Conservation (phyloP, 2,888 invertebrate species). For the Phytoseiulus persimilis region DNA sequence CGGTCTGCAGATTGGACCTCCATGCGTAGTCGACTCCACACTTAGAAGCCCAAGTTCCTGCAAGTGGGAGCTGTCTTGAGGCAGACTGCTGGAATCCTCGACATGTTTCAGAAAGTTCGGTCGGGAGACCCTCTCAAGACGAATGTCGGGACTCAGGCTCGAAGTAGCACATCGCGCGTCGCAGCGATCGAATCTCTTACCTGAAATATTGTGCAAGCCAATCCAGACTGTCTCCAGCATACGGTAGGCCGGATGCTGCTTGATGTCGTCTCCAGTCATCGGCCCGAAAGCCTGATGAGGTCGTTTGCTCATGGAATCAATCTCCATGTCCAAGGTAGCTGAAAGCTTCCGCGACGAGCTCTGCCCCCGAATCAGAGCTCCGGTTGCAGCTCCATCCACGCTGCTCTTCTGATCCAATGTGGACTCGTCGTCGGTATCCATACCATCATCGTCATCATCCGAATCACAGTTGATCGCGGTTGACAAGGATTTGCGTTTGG, state of each 20-base stretch:
- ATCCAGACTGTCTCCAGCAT: neutral
- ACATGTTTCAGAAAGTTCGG: too few relatives aligned
- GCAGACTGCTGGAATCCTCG: neutral
- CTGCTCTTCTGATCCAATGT: too few relatives aligned
- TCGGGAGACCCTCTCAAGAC: too few relatives aligned
- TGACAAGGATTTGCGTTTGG: neutral
- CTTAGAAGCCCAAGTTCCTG: conserved; percentile 16
- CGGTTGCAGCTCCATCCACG: neutral
- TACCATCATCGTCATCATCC: neutral
- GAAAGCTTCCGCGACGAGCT: neutral
- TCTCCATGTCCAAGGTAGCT: neutral
- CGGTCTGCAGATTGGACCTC: neutral
- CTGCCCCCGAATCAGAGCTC: neutral
- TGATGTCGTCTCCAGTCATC: neutral
- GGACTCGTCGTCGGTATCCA: neutral
- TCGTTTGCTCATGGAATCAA: neutral
- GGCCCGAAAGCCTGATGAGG: neutral
- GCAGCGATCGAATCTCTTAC: neutral
- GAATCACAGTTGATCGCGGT: neutral
- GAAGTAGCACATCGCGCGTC: neutral
- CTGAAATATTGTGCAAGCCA: neutral
- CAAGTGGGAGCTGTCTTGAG: neutral
- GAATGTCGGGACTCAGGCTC: too few relatives aligned
- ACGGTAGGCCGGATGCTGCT: neutral
- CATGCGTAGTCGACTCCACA: neutral